Conservation (phyloP, 2,113 vertebrate genomes). For the Hippocampus zosterae region DNA sequence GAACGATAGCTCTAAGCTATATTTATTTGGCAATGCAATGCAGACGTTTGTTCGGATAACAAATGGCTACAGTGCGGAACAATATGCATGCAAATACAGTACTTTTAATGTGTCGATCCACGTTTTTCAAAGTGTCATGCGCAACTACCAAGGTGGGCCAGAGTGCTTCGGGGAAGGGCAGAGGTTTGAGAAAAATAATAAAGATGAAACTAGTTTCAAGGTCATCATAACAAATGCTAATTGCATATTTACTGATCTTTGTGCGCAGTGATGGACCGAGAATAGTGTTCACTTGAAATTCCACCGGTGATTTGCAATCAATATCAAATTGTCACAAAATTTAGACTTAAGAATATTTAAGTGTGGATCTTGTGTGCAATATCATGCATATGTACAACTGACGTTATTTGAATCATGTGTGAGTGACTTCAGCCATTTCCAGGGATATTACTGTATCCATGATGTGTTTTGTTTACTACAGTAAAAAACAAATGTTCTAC, state of each 20-base stretch:
- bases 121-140: not conserved
- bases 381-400: too few relatives aligned
- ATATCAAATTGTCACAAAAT: not conserved
- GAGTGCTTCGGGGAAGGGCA: not conserved
- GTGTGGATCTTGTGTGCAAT: too few relatives aligned
- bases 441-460: not conserved
- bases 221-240: not conserved
- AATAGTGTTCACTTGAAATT: not conserved
- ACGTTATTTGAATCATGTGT: not conserved
- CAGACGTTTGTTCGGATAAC: not conserved
- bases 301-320: not conserved
- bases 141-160: not conserved
- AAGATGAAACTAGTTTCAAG: not conserved
- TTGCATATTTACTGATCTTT: not conserved
- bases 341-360: too few relatives aligned
- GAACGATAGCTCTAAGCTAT: not conserved
- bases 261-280: not conserved
- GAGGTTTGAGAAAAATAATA: not conserved
- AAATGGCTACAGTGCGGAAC: not conserved
- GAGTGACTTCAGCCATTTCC: not conserved
- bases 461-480: not conserved
- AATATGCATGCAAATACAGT: not conserved
- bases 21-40: not conserved
- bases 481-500: not conserved
- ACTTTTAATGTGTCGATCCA: not conserved